Evolutionary conservation across 92 coral and sea anemone species (phyloP).

Genomic region (Actinernus sp.): DNA sequence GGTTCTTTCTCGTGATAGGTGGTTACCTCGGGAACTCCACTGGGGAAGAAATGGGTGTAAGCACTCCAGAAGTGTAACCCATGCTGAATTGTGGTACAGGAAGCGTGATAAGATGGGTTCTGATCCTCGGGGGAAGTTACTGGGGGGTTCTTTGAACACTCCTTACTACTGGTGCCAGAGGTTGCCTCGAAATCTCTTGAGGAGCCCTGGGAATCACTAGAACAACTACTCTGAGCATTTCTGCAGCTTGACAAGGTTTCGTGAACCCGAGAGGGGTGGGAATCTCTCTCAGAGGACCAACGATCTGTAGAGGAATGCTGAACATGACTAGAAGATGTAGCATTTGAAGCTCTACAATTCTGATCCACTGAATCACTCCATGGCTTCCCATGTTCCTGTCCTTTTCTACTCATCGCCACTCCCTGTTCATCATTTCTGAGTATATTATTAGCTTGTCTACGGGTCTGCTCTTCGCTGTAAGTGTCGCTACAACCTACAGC

Average conservation of each 20-base stretch:
- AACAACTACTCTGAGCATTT: background rate
- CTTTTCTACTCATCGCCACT: background rate
- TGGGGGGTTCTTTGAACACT: background rate
- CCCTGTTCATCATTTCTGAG: background rate
- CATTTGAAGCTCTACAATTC: background rate
- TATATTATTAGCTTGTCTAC: too few relatives aligned
- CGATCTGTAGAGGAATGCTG: background rate
- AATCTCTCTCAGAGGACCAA: background rate
- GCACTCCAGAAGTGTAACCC: slow-evolving; percentile 77
- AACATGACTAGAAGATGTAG: background rate
- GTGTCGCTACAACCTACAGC: background rate
- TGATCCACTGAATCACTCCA: background rate
- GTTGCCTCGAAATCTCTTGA: background rate
- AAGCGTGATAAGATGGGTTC: slow-evolving; percentile 10
- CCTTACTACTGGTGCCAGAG: background rate
- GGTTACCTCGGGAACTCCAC: slow-evolving; percentile 73
- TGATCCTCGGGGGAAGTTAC: background rate
- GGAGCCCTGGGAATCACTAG: background rate
- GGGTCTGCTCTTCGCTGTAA: background rate
- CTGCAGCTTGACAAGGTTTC: too few relatives aligned
- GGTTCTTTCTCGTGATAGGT: slow-evolving; percentile 81
- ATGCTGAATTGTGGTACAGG: slow-evolving; percentile 20
- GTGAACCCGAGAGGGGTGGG: background rate
- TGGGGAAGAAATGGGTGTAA: slow-evolving; percentile 64
- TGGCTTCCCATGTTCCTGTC: too few relatives aligned